A percentile compares a stretch with the other conserved stretches of the same genome.
phyloP scores from a whole-genome alignment of 2,113 vertebrate genomes.

The Marmota flaviventris region DNA sequence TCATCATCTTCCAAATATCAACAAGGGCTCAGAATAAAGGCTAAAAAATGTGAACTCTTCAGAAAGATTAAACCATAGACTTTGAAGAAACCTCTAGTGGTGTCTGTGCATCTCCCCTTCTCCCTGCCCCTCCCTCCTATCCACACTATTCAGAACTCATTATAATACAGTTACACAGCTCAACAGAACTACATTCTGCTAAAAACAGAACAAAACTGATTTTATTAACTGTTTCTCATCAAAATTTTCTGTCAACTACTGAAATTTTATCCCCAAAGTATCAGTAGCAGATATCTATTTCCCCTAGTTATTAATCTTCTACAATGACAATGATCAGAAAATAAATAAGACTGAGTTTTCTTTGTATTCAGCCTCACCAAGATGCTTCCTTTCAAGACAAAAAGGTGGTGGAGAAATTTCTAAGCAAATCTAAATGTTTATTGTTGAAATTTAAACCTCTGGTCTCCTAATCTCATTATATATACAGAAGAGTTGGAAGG shows the following conservation, averaged over 20 bases:
- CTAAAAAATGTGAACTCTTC: background rate
- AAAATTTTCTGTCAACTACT: constrained; percentile 31
- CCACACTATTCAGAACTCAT: background rate
- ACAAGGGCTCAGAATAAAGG: background rate
- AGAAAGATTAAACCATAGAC: constrained; percentile 25
- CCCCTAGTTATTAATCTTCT: constrained; percentile 33
- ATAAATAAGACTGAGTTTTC: background rate
- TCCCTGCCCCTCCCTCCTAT: background rate
- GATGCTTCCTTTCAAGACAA: background rate
- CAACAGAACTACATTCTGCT: background rate
- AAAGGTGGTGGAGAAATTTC: background rate
- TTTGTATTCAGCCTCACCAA: background rate
- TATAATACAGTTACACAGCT: background rate
- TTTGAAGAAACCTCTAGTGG: background rate
- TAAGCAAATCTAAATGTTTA: background rate
- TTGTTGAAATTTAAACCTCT: constrained; percentile 45
- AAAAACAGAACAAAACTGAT: background rate
- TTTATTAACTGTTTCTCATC: constrained; percentile 30
- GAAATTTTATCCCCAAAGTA: background rate
- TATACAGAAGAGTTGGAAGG: background rate
- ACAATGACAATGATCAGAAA: constrained; percentile 30
- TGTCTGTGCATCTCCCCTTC: background rate
- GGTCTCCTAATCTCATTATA: constrained; percentile 26
- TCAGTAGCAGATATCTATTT: background rate
- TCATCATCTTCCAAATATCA: background rate